Percentiles rank a stretch among this genome's conserved stretches.
Evolutionary conservation across 2,888 invertebrate genomes (phyloP).

Genomic region (Yponomeuta plumbellus): DNA sequence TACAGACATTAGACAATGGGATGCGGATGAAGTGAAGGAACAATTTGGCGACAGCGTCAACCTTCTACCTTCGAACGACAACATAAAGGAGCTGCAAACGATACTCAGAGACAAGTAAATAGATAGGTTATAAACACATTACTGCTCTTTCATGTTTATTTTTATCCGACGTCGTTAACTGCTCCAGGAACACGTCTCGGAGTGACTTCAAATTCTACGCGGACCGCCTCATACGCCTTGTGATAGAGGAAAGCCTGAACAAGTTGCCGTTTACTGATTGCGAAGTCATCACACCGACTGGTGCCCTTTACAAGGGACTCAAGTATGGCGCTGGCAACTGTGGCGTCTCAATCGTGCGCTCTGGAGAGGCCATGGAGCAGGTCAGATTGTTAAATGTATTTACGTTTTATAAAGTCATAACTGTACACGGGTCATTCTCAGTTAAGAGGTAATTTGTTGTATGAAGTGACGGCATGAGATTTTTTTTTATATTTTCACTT

Average conservation of each 20-base stretch:
- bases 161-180: background rate
- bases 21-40: slow-evolving; percentile 60
- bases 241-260: slow-evolving; percentile 98
- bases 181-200: slow-evolving; percentile 88
- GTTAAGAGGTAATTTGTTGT: too few species aligned
- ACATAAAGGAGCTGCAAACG: slow-evolving; percentile 89
- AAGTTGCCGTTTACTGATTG: slow-evolving; percentile 95
- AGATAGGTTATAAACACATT: slow-evolving; percentile 36
- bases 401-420: too few species aligned
- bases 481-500: too few species aligned
- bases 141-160: background rate
- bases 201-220: slow-evolving; percentile 99
- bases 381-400: slow-evolving; percentile 39
- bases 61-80: slow-evolving; percentile 84
- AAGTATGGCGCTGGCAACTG: slow-evolving; percentile 98
- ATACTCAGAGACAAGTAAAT: slow-evolving; percentile 90
- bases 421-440: too few species aligned
- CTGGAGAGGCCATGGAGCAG: slow-evolving; percentile 97
- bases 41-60: slow-evolving; percentile 83
- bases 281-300: slow-evolving; percentile 95
- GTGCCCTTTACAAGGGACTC: slow-evolving; percentile 92
- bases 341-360: slow-evolving; percentile 97
- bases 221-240: slow-evolving; percentile 96
- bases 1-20: slow-evolving; percentile 62
- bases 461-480: too few species aligned